Base-by-base conservation (phyloP, 2,888 invertebrate genomes). In the Chymomyza fuscimana region DNA sequence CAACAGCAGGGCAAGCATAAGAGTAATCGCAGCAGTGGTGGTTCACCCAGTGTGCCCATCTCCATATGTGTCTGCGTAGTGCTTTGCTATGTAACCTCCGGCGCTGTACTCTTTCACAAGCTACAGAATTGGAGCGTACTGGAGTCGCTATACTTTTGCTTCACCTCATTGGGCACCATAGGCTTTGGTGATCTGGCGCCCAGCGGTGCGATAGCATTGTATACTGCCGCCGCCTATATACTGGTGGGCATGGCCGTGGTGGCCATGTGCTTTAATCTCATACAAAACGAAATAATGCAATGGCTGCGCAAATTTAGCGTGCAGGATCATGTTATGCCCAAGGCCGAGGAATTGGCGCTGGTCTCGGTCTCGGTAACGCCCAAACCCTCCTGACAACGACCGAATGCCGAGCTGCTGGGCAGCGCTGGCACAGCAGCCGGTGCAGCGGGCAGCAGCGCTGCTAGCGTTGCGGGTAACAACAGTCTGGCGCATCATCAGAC, bases 111-210 rank as follows among this genome's bases (percentile, higher is more conserved):
- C 78, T 99, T 99, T 92, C 95, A 96, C 73, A 94, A 96, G 66
- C 95, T 98, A 90, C 99, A 99, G 91, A 94, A 95, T 80, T 99
- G 99, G 99, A 95, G 95, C 72, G 94, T 97, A 54, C 93, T 98
- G 65, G 98, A 98, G 89, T 97, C 98, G 46, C 93, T 95, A 73
- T 96, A 95, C 90, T 96, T 96, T 90, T 96, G 96, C 83, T 96
- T 96, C 91, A 95, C 96, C 19, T 95, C 94, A 73, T 92, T 95
- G 74, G 96, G 96, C 29, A 97, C 96, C 12, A 96, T 97, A 79
- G 96, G 97, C 1, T 96, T 97, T 87, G 97, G 97, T 0, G 95
- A 96, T 87, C 91, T 96, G 77, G 93, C 95, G 67, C 97, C 97
- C 0, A 92, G 91, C 46, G 92, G 93, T 78, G 95, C 96, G 79